These are phyloP conservation scores for Gobionotothen gibberifrons DNA, from an alignment of 2,797 vertebrate genomes.

Conservation along the genomic window DNA sequence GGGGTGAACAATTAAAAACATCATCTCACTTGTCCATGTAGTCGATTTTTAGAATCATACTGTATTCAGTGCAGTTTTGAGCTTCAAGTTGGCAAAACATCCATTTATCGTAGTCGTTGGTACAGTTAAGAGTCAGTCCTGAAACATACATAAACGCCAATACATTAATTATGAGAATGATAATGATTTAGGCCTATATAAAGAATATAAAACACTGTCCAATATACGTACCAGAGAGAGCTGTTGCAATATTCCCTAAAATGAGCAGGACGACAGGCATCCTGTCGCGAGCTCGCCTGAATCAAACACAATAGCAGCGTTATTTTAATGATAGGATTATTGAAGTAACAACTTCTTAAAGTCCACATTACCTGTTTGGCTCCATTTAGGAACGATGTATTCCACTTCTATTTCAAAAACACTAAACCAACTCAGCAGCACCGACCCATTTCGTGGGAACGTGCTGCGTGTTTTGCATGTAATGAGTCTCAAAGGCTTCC, in stretches of 20 bases:
- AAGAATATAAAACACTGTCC: neutral
- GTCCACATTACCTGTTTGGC: constrained; percentile 7
- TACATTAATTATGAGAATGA: neutral
- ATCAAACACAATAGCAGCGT: neutral
- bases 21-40: accelerated
- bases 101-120: accelerated
- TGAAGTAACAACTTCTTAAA: too few relatives aligned
- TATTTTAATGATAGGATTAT: neutral
- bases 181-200: too few relatives aligned
- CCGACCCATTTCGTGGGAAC: accelerated
- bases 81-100: constrained; percentile 40
- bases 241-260: neutral
- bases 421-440: neutral
- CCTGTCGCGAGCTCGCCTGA: neutral
- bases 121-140: constrained; percentile 34
- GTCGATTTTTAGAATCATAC: accelerated
- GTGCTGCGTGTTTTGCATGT: accelerated
- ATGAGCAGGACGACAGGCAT: constrained; percentile 14
- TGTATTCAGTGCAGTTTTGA: constrained; percentile 36
- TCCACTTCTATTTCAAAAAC: neutral
- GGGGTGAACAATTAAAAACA: neutral
- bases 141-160: neutral
- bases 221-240: constrained; percentile 29
- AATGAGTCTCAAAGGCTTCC: neutral
- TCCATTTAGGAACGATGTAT: neutral